Base-by-base conservation (phyloP, 64 coral and sea anemone genomes). In the Catalaphyllia jardinei region DNA sequence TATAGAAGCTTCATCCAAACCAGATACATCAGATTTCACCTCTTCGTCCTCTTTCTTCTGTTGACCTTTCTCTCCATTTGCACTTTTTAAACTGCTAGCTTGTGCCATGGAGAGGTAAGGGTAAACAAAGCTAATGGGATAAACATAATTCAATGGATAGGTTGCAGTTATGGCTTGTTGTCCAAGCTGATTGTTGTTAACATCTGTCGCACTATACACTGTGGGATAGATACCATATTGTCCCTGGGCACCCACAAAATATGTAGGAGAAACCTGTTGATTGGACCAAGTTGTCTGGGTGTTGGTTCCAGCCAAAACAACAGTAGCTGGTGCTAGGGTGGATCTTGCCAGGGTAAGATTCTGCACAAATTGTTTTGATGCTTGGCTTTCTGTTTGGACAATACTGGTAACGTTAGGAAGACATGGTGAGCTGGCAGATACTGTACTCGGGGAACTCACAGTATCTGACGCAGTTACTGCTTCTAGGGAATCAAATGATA, bases 131-230 rank as follows among this genome's bases (percentile, higher is more conserved):
- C 90, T 76, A 14, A 92, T 52, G 6, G 90, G 90, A 72, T 92
- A 92, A 29, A 92, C 90, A 79, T 92, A 91, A 51, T 80, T 91
- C 57, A 91, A 46, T 60, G 89, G 69, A 75, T 89, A 91, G 25
- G 71, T 16, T 62, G 79, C 77, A 18, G 88, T 10, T 0, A 61
- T 31, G 17, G 55, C 65, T 72, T 73, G 64, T 4, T 81, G 65
- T 30, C 65, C 42, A 14, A 73, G 79, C 39, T 76, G 89, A 5
- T 76, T 76, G 52, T 91, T 91, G 30, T 42, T 74, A 10, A 31
- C 42, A 73, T 79, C 77, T 72, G 64, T 12, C 16, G 11, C 42
- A 46, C 42, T 51, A n/a, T 79, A 90, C 10, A 73, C 15, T 20
- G 39, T 24, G 60, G 61, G 77, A 54, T 74, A 80, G 19, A 80